Percentiles rank a stretch among this genome's conserved stretches.
Conservation (phyloP, 2,888 invertebrate genomes). For the Leucophenga montana region DNA sequence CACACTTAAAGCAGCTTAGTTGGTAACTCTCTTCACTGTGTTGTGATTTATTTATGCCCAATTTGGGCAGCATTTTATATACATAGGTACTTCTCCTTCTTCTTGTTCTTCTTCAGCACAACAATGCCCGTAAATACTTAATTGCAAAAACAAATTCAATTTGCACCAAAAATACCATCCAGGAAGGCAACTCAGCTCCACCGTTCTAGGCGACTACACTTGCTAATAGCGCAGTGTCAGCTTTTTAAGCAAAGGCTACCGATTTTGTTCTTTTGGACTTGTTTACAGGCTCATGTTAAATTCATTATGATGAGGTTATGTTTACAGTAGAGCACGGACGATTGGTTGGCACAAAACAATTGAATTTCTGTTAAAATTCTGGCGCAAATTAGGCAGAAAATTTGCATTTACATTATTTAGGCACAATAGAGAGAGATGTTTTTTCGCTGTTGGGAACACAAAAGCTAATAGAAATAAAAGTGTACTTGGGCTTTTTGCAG, state of each 20-base stretch:
- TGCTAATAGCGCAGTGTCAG: neutral
- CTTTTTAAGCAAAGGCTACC: neutral
- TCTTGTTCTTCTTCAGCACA: neutral
- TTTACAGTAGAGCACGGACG: neutral
- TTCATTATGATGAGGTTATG: neutral
- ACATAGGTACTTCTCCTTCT: neutral
- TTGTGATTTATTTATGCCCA: too few species aligned
- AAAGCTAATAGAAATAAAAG: too few species aligned
- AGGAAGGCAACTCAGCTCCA: too few species aligned
- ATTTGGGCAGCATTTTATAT: too few species aligned
- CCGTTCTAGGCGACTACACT: neutral
- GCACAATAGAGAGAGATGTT: neutral
- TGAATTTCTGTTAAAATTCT: slow-evolving; percentile 7
- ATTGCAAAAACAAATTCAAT: slow-evolving; percentile 26
- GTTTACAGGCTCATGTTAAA: neutral
- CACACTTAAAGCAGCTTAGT: neutral
- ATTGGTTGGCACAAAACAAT: neutral
- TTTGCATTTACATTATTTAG: slow-evolving; percentile 5
- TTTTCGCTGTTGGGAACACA: too few species aligned
- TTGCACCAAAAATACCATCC: neutral
- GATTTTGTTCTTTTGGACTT: neutral
- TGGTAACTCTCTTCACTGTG: too few species aligned
- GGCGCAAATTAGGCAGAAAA: slow-evolving; percentile 12
- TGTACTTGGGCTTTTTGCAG: too few species aligned
- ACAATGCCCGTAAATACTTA: slow-evolving; percentile 10